phyloP scores from a whole-genome alignment of 2,888 invertebrate species.

The Isoperla grammatica region DNA sequence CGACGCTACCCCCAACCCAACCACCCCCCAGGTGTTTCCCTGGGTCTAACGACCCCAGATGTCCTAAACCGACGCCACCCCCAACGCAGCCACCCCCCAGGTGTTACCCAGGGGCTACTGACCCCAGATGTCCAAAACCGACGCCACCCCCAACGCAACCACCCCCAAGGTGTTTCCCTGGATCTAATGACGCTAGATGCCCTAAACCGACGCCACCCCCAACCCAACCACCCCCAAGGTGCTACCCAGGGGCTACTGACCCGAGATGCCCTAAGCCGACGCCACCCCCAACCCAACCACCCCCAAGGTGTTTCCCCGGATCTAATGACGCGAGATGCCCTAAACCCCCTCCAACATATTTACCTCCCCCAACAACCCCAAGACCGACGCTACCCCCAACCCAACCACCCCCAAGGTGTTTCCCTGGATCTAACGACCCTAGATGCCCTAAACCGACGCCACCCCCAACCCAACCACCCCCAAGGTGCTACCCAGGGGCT shows the following conservation, averaged over 20 bases:
- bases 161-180: slow-evolving; percentile 36
- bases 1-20: background rate
- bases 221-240: no score
- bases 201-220: no score
- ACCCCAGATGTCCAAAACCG: slow-evolving; percentile 27
- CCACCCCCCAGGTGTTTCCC: background rate
- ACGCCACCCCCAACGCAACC: slow-evolving; percentile 36
- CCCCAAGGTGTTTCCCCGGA: slow-evolving; percentile 35
- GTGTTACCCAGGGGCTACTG: slow-evolving; percentile 24
- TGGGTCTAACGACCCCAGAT: background rate
- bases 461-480: slow-evolving; percentile 32
- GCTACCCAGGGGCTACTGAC: slow-evolving; percentile 18
- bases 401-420: slow-evolving; percentile 33
- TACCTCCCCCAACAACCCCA: no score
- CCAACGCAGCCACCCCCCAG: slow-evolving; percentile 17
- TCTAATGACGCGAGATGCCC: slow-evolving; percentile 35
- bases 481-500: slow-evolving; percentile 39
- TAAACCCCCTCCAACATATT: slow-evolving; percentile 13
- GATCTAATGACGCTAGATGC: slow-evolving; percentile 35
- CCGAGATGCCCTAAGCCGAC: slow-evolving; percentile 3
- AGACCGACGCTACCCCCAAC: no score
- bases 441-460: slow-evolving; percentile 39
- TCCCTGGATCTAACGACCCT: slow-evolving; percentile 38
- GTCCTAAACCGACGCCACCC: slow-evolving; percentile 19
- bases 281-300: slow-evolving; percentile 24